phyloP scores from a whole-genome alignment of 2,113 vertebrate genomes.

The Seriola quinqueradiata region DNA sequence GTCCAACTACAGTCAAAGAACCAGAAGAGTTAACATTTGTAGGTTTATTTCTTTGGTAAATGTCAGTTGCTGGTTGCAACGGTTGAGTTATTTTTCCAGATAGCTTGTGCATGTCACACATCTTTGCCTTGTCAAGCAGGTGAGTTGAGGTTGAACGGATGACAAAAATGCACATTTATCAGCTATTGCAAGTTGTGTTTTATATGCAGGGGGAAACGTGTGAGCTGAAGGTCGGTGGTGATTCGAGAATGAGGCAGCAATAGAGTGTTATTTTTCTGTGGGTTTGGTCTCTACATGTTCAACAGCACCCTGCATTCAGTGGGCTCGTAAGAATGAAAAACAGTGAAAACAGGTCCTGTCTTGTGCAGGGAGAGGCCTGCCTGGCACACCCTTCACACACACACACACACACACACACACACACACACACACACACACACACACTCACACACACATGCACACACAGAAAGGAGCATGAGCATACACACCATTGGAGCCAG shows the following conservation, averaged over 20 bases:
- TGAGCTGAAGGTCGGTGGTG: neutral
- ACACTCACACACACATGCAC: slow-evolving; percentile 5
- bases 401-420: slow-evolving; percentile 18
- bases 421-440: slow-evolving; percentile 21
- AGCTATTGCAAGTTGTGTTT: slow-evolving; percentile 8
- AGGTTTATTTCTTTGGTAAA: neutral
- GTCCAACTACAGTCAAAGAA: neutral
- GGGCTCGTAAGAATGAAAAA: slow-evolving; percentile 59
- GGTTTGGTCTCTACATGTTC: slow-evolving; percentile 49
- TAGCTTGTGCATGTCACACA: neutral
- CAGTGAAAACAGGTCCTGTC: slow-evolving; percentile 71
- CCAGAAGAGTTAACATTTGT: neutral
- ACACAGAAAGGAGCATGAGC: neutral
- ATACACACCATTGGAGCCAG: slow-evolving; percentile 30
- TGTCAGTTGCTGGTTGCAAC: neutral
- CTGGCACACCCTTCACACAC: slow-evolving; percentile 64
- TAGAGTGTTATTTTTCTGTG: slow-evolving; percentile 15
- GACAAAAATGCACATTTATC: neutral
- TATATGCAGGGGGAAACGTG: neutral
- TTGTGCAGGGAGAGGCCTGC: slow-evolving; percentile 76
- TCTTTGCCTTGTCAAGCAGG: slow-evolving; percentile 15
- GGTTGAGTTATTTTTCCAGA: slow-evolving; percentile 5
- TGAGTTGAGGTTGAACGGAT: slow-evolving; percentile 20
- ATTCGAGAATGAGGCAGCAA: slow-evolving; percentile 2
- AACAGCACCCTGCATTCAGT: slow-evolving; percentile 34